Evolutionary conservation across 2,797 vertebrate species (phyloP).

Genomic region (Setipinna tenuifilis): DNA sequence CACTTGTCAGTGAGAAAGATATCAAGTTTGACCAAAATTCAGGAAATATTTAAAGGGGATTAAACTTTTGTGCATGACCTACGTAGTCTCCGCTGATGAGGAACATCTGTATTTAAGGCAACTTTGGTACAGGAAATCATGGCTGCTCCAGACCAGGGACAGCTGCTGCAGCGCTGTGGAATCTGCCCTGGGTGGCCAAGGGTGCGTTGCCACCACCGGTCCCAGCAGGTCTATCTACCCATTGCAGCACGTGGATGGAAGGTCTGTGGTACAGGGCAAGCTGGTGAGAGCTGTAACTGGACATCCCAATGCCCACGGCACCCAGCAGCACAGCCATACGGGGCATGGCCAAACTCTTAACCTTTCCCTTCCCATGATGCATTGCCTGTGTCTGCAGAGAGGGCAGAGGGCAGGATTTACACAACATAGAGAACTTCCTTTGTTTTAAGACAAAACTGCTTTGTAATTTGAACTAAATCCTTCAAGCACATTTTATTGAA

Average conservation of each 20-base stretch:
- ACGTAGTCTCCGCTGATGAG: background rate
- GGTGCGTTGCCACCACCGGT: slow-evolving; percentile 34
- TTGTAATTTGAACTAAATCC: background rate
- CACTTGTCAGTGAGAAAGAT: background rate
- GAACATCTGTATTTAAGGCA: background rate
- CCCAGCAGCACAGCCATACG: slow-evolving; percentile 71
- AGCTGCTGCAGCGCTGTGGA: background rate
- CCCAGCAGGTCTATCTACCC: slow-evolving; percentile 62
- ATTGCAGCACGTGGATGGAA: slow-evolving; percentile 69
- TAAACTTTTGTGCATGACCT: background rate
- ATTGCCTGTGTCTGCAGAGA: slow-evolving; percentile 67
- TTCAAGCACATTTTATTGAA: no score
- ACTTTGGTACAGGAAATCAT: background rate
- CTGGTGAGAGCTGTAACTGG: slow-evolving; percentile 75
- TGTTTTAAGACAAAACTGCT: background rate
- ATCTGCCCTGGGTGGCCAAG: slow-evolving; percentile 41
- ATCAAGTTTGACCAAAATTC: background rate
- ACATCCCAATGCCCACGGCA: slow-evolving; percentile 74
- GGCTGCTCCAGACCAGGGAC: background rate
- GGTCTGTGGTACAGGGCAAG: slow-evolving; percentile 72
- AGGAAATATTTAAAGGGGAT: background rate
- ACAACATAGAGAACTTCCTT: background rate
- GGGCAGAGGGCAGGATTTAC: background rate
- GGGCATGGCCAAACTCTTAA: slow-evolving; percentile 58
- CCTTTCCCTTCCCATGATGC: slow-evolving; percentile 57